These are phyloP conservation scores for Istiophorus platypterus DNA, from an alignment of 2,113 vertebrate genomes.

Conservation along the genomic window DNA sequence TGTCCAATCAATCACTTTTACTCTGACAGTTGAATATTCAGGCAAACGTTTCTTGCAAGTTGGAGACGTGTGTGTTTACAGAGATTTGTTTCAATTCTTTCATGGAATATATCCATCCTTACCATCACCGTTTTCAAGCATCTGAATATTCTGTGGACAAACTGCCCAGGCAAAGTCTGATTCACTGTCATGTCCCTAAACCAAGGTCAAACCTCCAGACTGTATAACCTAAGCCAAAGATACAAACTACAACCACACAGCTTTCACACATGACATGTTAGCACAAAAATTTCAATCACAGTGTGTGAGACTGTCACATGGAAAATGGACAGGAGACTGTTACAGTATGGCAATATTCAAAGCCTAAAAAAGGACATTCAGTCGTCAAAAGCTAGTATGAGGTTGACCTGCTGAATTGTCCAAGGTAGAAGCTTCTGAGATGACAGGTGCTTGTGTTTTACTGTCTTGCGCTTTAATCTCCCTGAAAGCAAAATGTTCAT, in stretches of 20 bases:
- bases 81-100: not conserved
- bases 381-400: not conserved
- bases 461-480: not conserved
- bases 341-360: not conserved
- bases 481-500: not conserved
- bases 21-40: not conserved
- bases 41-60: not conserved
- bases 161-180: conserved; percentile 10
- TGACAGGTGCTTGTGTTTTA: too few relatives aligned
- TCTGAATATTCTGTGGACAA: conserved; percentile 8
- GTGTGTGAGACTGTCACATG: not conserved
- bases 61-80: not conserved
- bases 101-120: not conserved
- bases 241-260: conserved; percentile 32
- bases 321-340: not conserved
- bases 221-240: conserved; percentile 46
- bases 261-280: conserved; percentile 27
- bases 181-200: conserved; percentile 47
- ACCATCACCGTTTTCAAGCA: conserved; percentile 4
- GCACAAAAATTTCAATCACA: conserved; percentile 34
- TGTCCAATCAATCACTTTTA: too few relatives aligned
- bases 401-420: not conserved
- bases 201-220: conserved; percentile 53
- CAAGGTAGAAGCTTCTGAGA: not conserved
- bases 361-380: not conserved